Percentiles rank a stretch among this genome's conserved stretches.
phyloP scores from a whole-genome alignment of 2,888 invertebrate genomes.

The Eubasilissa splendida region DNA sequence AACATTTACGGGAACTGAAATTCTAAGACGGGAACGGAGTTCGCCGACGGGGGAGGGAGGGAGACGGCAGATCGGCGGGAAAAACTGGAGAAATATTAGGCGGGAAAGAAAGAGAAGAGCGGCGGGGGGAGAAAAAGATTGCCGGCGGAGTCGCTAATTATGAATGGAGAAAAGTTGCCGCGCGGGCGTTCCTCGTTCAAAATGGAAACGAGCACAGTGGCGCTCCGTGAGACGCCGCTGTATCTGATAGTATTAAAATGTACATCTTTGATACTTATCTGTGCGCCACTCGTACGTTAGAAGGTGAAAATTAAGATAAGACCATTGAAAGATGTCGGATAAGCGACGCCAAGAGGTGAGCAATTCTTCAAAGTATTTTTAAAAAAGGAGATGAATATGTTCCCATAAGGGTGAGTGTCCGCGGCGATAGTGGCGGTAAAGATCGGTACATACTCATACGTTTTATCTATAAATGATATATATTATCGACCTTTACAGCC shows the following conservation, averaged over 20 bases:
- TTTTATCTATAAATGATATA: no score
- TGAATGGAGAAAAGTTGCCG: conserved; percentile 59
- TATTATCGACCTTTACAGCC: no score
- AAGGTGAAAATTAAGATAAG: no score
- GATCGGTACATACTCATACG: no score
- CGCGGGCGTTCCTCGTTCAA: conserved; percentile 50
- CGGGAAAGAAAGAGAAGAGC: conserved; percentile 57
- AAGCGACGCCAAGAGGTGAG: no score
- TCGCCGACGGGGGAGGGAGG: not conserved
- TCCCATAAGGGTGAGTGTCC: no score
- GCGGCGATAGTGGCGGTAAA: no score
- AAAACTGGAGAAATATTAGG: conserved; percentile 47
- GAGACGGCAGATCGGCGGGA: conserved; percentile 45
- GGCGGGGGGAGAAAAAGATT: conserved; percentile 53
- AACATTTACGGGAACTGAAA: conserved; percentile 47
- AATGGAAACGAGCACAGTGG: conserved; percentile 52
- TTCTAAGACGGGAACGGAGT: not conserved
- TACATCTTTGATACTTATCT: no score
- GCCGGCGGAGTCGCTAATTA: conserved; percentile 59
- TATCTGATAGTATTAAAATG: not conserved
- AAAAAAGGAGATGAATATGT: no score
- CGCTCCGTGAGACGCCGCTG: conserved; percentile 16
- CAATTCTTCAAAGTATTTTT: no score
- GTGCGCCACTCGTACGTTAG: no score
- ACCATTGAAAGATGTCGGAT: no score